Conservation (phyloP, 2,113 vertebrate genomes). For the Microtus pennsylvanicus region DNA sequence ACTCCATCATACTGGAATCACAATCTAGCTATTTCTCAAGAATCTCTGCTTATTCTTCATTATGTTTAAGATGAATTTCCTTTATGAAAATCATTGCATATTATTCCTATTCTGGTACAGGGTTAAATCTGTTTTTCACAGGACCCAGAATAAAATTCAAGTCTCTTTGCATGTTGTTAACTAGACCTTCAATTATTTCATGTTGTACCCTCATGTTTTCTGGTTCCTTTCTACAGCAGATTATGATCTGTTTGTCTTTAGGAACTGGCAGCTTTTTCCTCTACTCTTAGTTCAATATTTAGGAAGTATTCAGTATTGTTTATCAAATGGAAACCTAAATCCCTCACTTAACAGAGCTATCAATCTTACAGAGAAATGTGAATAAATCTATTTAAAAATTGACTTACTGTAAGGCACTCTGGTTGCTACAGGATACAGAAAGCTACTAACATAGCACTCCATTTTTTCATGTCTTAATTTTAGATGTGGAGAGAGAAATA, state of each 20-base stretch:
- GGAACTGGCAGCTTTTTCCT: not conserved
- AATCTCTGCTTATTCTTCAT: not conserved
- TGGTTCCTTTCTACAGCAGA: not conserved
- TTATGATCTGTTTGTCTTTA: not conserved
- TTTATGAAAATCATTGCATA: not conserved
- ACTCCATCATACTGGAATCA: not conserved
- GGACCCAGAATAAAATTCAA: not conserved
- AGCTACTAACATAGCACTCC: slow-evolving; percentile 55
- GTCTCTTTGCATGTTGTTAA: not conserved
- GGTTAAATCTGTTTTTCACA: not conserved
- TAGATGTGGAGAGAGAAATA: slow-evolving; percentile 59
- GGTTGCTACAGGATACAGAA: slow-evolving; percentile 78
- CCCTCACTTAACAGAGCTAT: slow-evolving; percentile 55
- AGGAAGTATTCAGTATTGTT: slow-evolving; percentile 43
- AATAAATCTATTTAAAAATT: slow-evolving; percentile 67
- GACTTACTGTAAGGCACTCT: slow-evolving; percentile 58
- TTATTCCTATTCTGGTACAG: not conserved
- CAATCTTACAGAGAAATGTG: slow-evolving; percentile 56
- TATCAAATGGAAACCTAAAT: slow-evolving; percentile 64
- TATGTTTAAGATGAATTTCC: not conserved
- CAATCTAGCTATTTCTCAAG: not conserved
- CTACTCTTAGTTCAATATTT: slow-evolving; percentile 42
- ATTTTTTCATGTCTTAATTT: slow-evolving; percentile 64
- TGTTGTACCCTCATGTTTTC: not conserved
- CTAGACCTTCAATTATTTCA: not conserved